Evolutionary conservation across 2,888 invertebrate species (phyloP).

Genomic region (Cephalotes varians): DNA sequence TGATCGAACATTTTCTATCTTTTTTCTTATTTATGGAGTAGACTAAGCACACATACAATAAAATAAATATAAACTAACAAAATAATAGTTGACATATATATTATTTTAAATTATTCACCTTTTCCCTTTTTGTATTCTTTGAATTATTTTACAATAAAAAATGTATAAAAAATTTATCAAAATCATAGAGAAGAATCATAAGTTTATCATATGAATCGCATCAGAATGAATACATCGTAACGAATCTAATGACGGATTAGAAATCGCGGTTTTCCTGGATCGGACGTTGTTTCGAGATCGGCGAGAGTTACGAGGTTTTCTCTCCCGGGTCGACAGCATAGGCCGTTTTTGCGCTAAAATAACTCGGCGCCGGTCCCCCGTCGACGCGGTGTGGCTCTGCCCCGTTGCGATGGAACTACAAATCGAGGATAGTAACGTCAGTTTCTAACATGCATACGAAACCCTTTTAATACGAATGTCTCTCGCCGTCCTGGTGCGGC

Average conservation of each 20-base stretch:
- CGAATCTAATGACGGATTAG: conserved; percentile 74
- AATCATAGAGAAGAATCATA: neutral
- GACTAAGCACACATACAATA: neutral
- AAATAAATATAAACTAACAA: neutral
- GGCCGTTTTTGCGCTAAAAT: conserved; percentile 76
- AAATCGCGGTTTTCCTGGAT: conserved; percentile 80
- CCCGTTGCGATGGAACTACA: conserved; percentile 59
- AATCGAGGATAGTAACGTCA: conserved; percentile 65
- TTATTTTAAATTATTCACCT: neutral
- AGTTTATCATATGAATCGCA: neutral
- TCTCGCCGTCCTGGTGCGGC: conserved; percentile 4
- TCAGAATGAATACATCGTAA: conserved; percentile 15
- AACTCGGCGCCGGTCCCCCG: conserved; percentile 72
- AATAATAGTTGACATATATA: neutral
- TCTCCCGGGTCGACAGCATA: conserved; percentile 75
- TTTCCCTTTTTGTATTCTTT: neutral
- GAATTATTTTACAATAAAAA: neutral
- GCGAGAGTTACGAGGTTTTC: conserved; percentile 78
- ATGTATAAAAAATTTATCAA: neutral
- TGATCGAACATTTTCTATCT: neutral
- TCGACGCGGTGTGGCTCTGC: conserved; percentile 60
- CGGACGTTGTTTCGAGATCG: conserved; percentile 77
- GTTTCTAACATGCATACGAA: conserved; percentile 38
- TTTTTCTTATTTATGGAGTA: neutral
- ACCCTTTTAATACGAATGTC: conserved; percentile 60